Evolutionary conservation across 2,113 vertebrate species (phyloP), one percentile per base, ranked within the genome.

Genomic region (Lycaon pictus): DNA sequence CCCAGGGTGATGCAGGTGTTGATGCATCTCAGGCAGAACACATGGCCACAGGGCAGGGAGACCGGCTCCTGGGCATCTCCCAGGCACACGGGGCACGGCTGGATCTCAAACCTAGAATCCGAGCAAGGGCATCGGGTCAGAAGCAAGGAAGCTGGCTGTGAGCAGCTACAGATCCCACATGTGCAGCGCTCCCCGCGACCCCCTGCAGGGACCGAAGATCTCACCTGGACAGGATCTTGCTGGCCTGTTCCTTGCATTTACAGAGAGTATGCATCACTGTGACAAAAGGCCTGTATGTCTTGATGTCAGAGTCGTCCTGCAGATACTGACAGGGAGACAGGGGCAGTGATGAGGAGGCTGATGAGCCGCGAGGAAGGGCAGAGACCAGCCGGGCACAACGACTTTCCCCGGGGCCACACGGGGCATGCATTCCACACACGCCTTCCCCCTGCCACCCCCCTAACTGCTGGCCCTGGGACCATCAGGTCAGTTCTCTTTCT

Each of bases 21-120:
- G 96, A 99, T 98, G 90, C 99, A 99, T 53, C 10, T 76, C 62
- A 98, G 95, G 94, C 99, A 99, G 98, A 98, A 99, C 55, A 99
- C 97, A 1, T 99, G 99, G 10, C 90, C 83, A 97, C 99, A 99
- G 7, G 99, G 99, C 95, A 99, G 98, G 95, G 97, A 98, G 35
- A 99, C 97, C 0, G 99, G 99, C 15, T 99, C 98, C 27, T 96
- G 98, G 0, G 98, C 98, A 65, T 99, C 99, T 56, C 97, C 97
- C 53, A 99, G 98, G 97, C 99, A 99, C 95, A 99, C 95, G 1
- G 98, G 93, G 96, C 99, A 99, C 0, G 86, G 62, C 35, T 80
- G 85, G 19, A 99, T 85, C 11, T 98, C 99, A 55, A 98, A 98
- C 87, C 99, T 99, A 74, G 56, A 90, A 94, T 11, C 2, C 80